phyloP scores from a whole-genome alignment of 2,113 vertebrate genomes.

The Xiphias gladius region DNA sequence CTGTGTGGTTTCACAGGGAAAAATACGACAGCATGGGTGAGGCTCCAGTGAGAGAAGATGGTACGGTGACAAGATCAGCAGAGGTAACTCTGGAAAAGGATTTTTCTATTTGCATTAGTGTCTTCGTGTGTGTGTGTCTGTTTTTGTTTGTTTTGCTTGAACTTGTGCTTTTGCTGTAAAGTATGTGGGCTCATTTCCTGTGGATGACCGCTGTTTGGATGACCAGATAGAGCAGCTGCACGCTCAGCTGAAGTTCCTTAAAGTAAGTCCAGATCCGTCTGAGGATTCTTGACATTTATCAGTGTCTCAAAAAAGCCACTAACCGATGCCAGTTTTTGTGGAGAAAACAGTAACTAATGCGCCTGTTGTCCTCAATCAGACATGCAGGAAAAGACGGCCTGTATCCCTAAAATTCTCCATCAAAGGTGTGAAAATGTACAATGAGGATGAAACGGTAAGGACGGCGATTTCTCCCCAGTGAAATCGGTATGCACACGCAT shows the following conservation, averaged over 20 bases:
- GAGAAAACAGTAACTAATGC: rapidly evolving
- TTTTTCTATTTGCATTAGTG: not conserved
- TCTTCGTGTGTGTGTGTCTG: not conserved
- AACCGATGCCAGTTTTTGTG: not conserved
- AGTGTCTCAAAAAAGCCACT: not conserved
- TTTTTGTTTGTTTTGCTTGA: not conserved
- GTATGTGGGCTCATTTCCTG: constrained; percentile 93
- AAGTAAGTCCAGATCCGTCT: constrained; percentile 76
- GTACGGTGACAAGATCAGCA: constrained; percentile 81
- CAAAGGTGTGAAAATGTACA: constrained; percentile 94
- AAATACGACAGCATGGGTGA: constrained; percentile 73
- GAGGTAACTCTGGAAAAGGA: constrained; percentile 72
- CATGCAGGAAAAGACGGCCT: constrained; percentile 81
- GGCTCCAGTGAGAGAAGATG: constrained; percentile 64
- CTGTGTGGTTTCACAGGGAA: not conserved
- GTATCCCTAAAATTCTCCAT: constrained; percentile 92
- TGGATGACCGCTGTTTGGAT: constrained; percentile 89
- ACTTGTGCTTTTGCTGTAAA: constrained; percentile 57
- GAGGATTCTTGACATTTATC: not conserved
- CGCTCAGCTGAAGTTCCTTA: constrained; percentile 86
- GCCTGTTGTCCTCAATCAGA: constrained; percentile 71
- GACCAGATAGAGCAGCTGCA: constrained; percentile 87
- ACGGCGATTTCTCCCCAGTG: not conserved
- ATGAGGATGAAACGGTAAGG: constrained; percentile 89
- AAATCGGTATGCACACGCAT: not conserved